Percentiles rank a stretch among this genome's conserved stretches.
Conservation (phyloP, 2,113 vertebrate genomes). For the Apteryx mantelli region DNA sequence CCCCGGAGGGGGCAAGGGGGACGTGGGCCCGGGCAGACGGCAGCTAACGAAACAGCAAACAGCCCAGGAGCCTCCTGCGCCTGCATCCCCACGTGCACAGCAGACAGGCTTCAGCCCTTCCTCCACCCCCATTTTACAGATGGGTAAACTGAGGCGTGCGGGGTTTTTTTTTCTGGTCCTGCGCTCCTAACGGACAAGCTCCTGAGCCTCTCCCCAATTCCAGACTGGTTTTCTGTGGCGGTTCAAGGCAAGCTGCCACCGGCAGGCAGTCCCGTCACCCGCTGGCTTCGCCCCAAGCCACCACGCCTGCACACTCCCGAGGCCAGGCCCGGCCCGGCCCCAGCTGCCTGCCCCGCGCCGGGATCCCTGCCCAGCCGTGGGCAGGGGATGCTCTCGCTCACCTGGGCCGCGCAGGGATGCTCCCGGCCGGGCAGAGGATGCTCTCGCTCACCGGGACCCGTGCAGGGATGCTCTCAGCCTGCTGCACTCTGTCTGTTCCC, state of each 20-base stretch:
- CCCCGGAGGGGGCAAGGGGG: not conserved
- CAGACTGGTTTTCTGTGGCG: fast-evolving
- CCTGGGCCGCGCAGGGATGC: not conserved
- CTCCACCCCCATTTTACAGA: fast-evolving
- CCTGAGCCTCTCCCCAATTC: not conserved
- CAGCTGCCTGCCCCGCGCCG: not conserved
- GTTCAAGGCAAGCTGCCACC: not conserved
- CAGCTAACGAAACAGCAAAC: not conserved
- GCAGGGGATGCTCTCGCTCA: no score
- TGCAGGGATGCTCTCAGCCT: not conserved
- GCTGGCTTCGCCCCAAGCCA: not conserved
- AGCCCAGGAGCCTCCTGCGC: not conserved
- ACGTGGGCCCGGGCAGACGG: fast-evolving
- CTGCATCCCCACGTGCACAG: not conserved
- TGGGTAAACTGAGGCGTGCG: not conserved
- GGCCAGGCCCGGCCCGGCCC: not conserved
- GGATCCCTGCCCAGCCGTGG: not conserved
- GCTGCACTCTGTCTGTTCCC: not conserved
- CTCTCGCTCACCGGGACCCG: not conserved
- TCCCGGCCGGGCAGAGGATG: not conserved
- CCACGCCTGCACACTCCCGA: fast-evolving
- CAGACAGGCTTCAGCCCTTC: not conserved
- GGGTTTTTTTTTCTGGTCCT: not conserved
- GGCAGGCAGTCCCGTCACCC: fast-evolving
- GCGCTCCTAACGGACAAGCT: not conserved